Evolutionary conservation across 1,140 invertebrate species (phyloP), one percentile per base, ranked within the genome.

Genomic region (Zaprionus ghesquierei): DNA sequence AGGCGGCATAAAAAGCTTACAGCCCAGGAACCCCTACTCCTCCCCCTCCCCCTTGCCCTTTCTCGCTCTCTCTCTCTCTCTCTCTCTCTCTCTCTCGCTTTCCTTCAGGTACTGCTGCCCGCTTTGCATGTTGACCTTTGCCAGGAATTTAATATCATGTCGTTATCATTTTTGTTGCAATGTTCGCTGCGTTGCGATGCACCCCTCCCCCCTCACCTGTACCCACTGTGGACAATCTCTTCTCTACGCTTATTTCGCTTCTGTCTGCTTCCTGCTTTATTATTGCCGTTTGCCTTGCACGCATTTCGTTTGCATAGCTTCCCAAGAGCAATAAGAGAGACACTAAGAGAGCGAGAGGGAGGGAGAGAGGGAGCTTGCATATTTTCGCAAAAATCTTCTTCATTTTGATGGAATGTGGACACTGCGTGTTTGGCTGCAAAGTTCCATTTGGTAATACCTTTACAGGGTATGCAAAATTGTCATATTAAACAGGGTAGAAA

Each of bases 121-220:
- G n/a, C n/a, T 38, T 41, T 41, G 35, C 15, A 41, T 41, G n/a
- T 41, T 69, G 65, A 74, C 65, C 71, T 63, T 69, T 69, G 44
- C 33, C 41, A 23, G 68, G 72, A 75, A 75, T 75, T 75, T 75
- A 75, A 75, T 75, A 75, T 64, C 46, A 27, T 53, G 15, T 70
- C n/a, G 33, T 58, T 35, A 22, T 55, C 35, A 63, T 55, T 65
- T 44, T 22, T 53, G 53, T 9, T 59, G 29, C 29, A 23, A 20
- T 50, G 53, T 18, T 18, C 46, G 27, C 70, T 54, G 38, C 70
- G 6, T 9, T 3, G 25, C 33, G 12, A 41, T n/a, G n/a, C n/a
- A n/a, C n/a, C n/a, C n/a, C 15, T 8, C 33, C 31, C 31, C 5
- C 33, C n/a, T 15, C n/a, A 5, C n/a, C 35, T 6, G n/a, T n/a